Evolutionary conservation across 2,797 vertebrate genomes (phyloP).

Genomic region (Ataeniobius toweri): DNA sequence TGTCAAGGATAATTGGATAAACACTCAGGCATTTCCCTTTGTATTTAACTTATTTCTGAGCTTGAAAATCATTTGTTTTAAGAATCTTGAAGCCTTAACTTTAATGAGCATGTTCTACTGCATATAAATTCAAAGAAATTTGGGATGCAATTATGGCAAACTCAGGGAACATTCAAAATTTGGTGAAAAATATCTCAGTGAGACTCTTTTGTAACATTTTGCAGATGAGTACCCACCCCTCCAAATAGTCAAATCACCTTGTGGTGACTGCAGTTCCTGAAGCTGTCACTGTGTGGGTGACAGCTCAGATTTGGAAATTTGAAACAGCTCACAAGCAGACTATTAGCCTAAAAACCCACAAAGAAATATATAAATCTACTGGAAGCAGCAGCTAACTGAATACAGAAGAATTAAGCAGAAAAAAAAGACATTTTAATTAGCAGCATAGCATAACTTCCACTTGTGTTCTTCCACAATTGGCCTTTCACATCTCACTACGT

Average conservation of each 20-base stretch:
- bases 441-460: background rate
- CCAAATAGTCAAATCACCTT: background rate
- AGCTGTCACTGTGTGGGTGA: constrained; percentile 2
- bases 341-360: background rate
- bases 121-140: background rate
- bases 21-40: background rate
- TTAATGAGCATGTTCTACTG: background rate
- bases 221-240: background rate
- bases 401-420: background rate
- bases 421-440: background rate
- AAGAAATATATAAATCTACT: background rate
- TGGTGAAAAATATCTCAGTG: background rate
- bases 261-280: background rate
- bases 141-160: background rate
- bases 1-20: background rate
- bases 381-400: background rate
- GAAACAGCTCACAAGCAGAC: background rate
- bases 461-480: background rate
- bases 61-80: background rate
- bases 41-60: background rate
- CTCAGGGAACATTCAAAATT: background rate
- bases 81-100: background rate
- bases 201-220: background rate
- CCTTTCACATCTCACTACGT: constrained; percentile 10
- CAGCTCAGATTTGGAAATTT: background rate